Percentiles rank a stretch among this genome's conserved stretches.
These are phyloP conservation scores for Ladona fulva DNA, from an alignment of 1,140 invertebrate species.

Conservation along the genomic window DNA sequence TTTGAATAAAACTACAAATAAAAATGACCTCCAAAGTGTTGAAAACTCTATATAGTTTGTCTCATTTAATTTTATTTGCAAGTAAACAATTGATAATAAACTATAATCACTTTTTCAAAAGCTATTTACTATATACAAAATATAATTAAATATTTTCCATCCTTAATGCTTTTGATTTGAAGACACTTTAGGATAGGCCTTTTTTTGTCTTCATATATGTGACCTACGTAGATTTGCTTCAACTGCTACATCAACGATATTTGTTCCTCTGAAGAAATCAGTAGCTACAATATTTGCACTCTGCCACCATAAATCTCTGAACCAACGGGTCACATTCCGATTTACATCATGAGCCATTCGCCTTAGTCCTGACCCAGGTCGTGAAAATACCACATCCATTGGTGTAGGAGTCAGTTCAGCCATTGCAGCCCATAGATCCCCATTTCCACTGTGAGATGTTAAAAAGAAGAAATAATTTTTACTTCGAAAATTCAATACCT, in stretches of 20 bases:
- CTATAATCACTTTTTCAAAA: too few species aligned
- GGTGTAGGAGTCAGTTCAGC: slow-evolving; percentile 66
- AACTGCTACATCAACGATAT: slow-evolving; percentile 61
- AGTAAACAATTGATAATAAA: too few species aligned
- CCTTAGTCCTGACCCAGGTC: slow-evolving; percentile 49
- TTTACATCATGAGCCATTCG: slow-evolving; percentile 60
- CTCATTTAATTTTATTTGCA: too few species aligned
- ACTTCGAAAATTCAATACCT: too few species aligned
- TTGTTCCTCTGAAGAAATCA: slow-evolving; percentile 70
- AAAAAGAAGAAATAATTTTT: too few species aligned
- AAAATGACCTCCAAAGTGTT: too few species aligned
- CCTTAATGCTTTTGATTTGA: neutral
- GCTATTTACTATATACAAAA: neutral
- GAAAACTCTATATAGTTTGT: too few species aligned
- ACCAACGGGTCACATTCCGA: slow-evolving; percentile 53
- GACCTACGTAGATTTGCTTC: slow-evolving; percentile 39
- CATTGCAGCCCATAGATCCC: slow-evolving; percentile 60
- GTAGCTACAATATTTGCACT: slow-evolving; percentile 62
- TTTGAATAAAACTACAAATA: too few species aligned
- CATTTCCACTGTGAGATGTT: neutral
- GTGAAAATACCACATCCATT: slow-evolving; percentile 53
- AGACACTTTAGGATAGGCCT: neutral
- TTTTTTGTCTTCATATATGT: neutral
- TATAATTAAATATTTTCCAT: neutral
- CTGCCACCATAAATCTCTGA: slow-evolving; percentile 51